Conservation (phyloP, 1,140 invertebrate genomes). For the Galleria mellonella region DNA sequence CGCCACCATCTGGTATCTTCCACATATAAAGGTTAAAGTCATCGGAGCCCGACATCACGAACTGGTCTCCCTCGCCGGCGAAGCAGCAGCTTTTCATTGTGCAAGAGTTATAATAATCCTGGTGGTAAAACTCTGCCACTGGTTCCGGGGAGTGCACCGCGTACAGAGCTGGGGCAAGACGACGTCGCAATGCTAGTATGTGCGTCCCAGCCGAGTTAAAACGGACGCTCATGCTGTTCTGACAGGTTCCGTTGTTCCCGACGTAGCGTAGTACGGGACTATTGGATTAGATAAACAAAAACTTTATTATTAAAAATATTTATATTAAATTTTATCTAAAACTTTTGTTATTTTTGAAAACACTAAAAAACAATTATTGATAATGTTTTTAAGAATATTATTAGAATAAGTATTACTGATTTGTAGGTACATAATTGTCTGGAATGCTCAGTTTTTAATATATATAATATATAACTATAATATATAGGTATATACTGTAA, state of each 20-base stretch:
- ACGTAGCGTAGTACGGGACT: slow-evolving; percentile 84
- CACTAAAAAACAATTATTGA: no score
- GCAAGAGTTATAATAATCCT: slow-evolving; percentile 95
- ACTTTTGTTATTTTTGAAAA: no score
- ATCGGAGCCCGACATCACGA: slow-evolving; percentile 93
- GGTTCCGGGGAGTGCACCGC: slow-evolving; percentile 79
- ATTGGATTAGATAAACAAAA: no score
- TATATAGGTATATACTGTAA: no score
- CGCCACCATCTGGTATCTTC: slow-evolving; percentile 82
- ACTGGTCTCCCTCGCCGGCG: slow-evolving; percentile 92
- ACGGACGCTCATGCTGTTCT: slow-evolving; percentile 93
- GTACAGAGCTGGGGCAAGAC: slow-evolving; percentile 90
- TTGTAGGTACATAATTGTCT: no score
- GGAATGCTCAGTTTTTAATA: no score
- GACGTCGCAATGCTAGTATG: slow-evolving; percentile 88
- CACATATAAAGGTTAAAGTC: slow-evolving; percentile 97
- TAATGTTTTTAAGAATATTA: no score
- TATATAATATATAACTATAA: no score
- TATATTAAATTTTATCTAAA: no score
- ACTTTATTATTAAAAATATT: no score
- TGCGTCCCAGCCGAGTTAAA: slow-evolving; percentile 88
- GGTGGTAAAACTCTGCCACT: slow-evolving; percentile 91
- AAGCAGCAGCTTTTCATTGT: slow-evolving; percentile 98
- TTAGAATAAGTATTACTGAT: no score
- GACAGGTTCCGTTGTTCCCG: slow-evolving; percentile 76